Conservation (phyloP, 2,113 vertebrate species). For the Perca fluviatilis region DNA sequence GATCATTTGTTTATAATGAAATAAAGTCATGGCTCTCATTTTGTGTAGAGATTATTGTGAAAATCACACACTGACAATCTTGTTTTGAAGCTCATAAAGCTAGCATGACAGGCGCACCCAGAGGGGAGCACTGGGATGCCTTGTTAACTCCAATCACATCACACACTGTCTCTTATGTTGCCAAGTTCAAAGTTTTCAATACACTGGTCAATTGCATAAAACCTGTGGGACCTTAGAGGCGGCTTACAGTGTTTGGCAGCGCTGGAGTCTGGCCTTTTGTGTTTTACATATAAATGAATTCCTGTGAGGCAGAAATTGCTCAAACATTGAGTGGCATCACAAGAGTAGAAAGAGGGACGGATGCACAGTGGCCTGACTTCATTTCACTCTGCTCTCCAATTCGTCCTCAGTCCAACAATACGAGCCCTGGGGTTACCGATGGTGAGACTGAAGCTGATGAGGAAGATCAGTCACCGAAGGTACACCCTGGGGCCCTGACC, state of each 20-base stretch:
- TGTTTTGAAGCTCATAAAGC: conserved; percentile 32
- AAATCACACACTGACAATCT: conserved; percentile 10
- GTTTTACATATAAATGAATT: conserved; percentile 50
- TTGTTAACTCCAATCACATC: conserved; percentile 42
- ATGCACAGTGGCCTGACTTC: conserved; percentile 17
- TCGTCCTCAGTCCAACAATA: not conserved
- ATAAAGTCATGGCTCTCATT: conserved; percentile 14
- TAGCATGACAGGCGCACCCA: conserved; percentile 22
- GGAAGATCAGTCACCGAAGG: conserved; percentile 39
- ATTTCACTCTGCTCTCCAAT: conserved; percentile 32
- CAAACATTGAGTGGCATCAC: conserved; percentile 3
- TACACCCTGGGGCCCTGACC: conserved; percentile 17
- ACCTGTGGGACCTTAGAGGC: conserved; percentile 21
- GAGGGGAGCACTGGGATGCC: conserved; percentile 12
- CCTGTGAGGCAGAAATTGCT: conserved; percentile 16
- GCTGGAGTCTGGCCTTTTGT: not conserved
- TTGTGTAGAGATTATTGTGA: conserved; percentile 17
- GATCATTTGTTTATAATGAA: not conserved
- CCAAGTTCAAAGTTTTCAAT: conserved; percentile 35
- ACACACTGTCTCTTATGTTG: conserved; percentile 22
- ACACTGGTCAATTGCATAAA: conserved; percentile 22
- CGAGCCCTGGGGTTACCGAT: conserved; percentile 20
- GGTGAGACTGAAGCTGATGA: conserved; percentile 32
- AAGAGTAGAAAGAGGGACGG: not conserved
- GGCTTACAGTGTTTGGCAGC: conserved; percentile 19